These are phyloP conservation scores for Aeoliscus strigatus DNA, from an alignment of 2,797 vertebrate species.

Conservation along the genomic window DNA sequence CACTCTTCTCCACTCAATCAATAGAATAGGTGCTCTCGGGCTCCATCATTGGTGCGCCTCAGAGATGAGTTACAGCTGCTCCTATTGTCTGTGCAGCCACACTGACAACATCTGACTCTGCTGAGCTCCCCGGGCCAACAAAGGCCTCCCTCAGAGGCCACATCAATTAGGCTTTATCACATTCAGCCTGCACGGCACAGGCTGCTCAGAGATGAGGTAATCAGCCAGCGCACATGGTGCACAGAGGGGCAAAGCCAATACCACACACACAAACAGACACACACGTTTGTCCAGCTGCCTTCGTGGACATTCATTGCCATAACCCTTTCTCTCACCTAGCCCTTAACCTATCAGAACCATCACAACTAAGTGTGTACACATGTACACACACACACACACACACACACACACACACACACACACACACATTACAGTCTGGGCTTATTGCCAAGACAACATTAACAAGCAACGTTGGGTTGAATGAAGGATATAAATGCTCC, in stretches of 20 bases:
- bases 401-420: too few relatives aligned
- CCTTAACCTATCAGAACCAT: too few relatives aligned
- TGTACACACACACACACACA: too few relatives aligned
- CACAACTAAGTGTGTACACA: too few relatives aligned
- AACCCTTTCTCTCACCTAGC: too few relatives aligned
- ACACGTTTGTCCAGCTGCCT: too few relatives aligned
- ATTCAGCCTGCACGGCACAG: constrained; percentile 65
- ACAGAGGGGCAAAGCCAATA: constrained; percentile 55
- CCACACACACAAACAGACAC: too few relatives aligned
- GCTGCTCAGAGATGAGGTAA: constrained; percentile 63
- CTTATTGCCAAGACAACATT: too few relatives aligned
- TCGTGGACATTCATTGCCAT: too few relatives aligned
- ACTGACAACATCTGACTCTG: constrained; percentile 64
- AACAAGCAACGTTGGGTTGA: too few relatives aligned
- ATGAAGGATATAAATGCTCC: too few relatives aligned
- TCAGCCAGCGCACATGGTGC: constrained; percentile 75
- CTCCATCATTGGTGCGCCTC: constrained; percentile 48
- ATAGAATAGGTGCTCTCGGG: constrained; percentile 20
- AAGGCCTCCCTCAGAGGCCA: constrained; percentile 56
- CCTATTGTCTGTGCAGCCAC: constrained; percentile 75
- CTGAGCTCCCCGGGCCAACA: constrained; percentile 56
- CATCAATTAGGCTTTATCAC: constrained; percentile 77
- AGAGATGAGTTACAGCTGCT: constrained; percentile 71
- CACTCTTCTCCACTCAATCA: constrained; percentile 32
- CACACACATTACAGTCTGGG: too few relatives aligned